A percentile compares a stretch with the other conserved stretches of the same genome.
phyloP scores from a whole-genome alignment of 2,113 vertebrate genomes.

The Ictalurus furcatus region DNA sequence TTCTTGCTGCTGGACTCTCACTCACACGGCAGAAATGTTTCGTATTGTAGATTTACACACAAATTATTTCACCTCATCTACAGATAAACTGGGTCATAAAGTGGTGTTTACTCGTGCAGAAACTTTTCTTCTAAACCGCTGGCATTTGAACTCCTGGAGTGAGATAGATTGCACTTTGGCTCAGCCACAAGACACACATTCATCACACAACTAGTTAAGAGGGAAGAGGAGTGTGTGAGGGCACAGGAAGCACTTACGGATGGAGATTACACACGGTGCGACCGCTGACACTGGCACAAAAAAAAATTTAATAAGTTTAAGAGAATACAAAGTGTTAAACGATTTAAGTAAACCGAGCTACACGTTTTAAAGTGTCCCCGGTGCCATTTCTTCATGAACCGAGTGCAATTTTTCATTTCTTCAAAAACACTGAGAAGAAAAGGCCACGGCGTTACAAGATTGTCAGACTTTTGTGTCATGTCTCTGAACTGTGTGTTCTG shows the following conservation, averaged over 20 bases:
- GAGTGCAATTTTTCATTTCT: neutral
- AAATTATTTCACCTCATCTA: neutral
- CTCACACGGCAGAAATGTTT: neutral
- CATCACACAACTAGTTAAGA: conserved; percentile 34
- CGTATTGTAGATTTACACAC: neutral
- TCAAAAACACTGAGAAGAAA: conserved; percentile 7
- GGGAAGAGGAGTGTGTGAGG: conserved; percentile 16
- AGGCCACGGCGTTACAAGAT: conserved; percentile 13
- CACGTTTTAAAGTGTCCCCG: neutral
- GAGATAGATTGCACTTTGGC: conserved; percentile 40
- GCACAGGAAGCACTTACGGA: neutral
- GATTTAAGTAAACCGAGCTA: conserved; percentile 3
- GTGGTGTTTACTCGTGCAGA: neutral
- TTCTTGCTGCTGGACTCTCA: neutral
- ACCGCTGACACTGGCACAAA: neutral
- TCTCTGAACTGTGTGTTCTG: conserved; percentile 26
- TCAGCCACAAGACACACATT: conserved; percentile 24
- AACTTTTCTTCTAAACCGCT: neutral
- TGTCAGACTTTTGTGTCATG: neutral
- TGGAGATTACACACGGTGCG: neutral
- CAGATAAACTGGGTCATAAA: neutral
- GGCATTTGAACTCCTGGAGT: conserved; percentile 29
- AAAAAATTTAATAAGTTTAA: neutral
- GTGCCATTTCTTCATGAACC: neutral
- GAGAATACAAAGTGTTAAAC: neutral